A percentile compares a stretch with the other conserved stretches of the same genome.
These are phyloP conservation scores for Reinhardtius hippoglossoides DNA, from an alignment of 2,113 vertebrate genomes.

Conservation along the genomic window DNA sequence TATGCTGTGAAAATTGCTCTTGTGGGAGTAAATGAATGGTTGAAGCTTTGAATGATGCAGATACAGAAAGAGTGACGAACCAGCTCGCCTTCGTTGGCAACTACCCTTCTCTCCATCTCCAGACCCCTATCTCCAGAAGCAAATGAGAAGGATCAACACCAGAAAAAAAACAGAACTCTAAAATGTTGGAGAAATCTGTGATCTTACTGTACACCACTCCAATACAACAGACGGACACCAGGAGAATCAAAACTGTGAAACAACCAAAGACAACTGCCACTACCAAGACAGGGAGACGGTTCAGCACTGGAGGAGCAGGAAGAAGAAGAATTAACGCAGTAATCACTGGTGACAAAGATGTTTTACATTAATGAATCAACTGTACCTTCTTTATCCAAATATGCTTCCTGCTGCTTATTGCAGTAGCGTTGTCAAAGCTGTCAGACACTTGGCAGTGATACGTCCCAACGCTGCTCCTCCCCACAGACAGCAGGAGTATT, in stretches of 20 bases:
- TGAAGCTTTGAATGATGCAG: not conserved
- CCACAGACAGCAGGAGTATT: constrained; percentile 42
- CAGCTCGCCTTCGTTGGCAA: constrained; percentile 41
- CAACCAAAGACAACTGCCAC: constrained; percentile 69
- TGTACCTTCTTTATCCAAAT: constrained; percentile 72
- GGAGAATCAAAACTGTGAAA: constrained; percentile 58
- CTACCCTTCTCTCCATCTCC: constrained; percentile 21
- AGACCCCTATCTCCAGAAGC: not conserved
- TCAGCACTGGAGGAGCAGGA: constrained; percentile 58
- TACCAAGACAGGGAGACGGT: constrained; percentile 48
- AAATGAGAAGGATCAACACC: not conserved
- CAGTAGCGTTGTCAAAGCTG: constrained; percentile 68
- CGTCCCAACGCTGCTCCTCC: constrained; percentile 50
- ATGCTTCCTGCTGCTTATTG: constrained; percentile 55
- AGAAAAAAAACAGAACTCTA: not conserved
- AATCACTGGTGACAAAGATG: not conserved
- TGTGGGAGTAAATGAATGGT: not conserved
- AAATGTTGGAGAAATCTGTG: not conserved
- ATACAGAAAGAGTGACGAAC: constrained; percentile 37
- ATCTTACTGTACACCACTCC: constrained; percentile 70
- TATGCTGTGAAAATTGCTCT: not conserved
- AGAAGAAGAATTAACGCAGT: not conserved
- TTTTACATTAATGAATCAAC: not conserved
- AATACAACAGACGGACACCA: constrained; percentile 55
- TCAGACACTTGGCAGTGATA: constrained; percentile 78